phyloP scores from a whole-genome alignment of 2,797 vertebrate genomes.

The Rhinella marina region DNA sequence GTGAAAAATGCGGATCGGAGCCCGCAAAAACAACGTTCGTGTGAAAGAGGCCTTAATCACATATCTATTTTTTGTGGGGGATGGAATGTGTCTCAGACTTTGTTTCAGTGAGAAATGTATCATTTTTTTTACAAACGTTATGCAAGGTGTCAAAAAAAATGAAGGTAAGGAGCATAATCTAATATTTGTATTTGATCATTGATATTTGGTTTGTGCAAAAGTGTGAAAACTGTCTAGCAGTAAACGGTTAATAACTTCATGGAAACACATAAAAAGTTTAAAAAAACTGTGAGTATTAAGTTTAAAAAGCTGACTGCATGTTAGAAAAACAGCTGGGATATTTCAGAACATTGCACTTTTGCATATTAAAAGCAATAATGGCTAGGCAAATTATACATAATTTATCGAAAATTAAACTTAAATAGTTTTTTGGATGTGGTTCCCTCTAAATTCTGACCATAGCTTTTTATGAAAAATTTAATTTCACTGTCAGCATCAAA shows the following conservation, averaged over 20 bases:
- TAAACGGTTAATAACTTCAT: neutral
- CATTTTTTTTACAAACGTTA: no score
- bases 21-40: no score
- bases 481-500: conserved; percentile 23
- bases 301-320: neutral
- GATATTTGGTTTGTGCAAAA: no score
- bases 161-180: no score
- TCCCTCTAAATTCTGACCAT: neutral
- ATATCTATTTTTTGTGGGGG: no score
- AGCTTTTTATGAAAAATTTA: neutral
- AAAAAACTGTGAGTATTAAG: neutral
- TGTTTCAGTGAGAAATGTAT: no score
- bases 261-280: neutral
- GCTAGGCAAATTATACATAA: neutral
- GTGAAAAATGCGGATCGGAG: no score
- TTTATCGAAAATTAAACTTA: conserved; percentile 17
- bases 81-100: no score
- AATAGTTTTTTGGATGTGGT: conserved; percentile 16
- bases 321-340: neutral
- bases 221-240: neutral
- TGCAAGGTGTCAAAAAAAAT: no score
- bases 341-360: neutral
- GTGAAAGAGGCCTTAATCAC: no score
- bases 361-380: conserved; percentile 9
- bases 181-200: no score